Percentiles rank a stretch among this genome's conserved stretches.
phyloP scores from a whole-genome alignment of 2,113 vertebrate species.

The Xenotilapia leptura region DNA sequence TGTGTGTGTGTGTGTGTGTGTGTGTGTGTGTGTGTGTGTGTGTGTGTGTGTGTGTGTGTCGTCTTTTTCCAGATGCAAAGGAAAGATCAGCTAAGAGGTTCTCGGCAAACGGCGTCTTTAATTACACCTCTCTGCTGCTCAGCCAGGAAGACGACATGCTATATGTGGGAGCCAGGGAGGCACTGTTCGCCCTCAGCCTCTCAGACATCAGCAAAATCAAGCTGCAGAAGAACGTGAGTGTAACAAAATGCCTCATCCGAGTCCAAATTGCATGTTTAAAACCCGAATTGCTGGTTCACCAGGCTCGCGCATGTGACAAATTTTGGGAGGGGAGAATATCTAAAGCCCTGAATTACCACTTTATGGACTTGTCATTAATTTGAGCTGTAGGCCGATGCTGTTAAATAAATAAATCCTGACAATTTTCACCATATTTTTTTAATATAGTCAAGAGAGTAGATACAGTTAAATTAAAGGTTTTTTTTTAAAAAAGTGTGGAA shows the following conservation, averaged over 20 bases:
- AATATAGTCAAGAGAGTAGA: not conserved
- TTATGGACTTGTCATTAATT: not conserved
- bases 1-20: not conserved
- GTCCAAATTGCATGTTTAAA: not conserved
- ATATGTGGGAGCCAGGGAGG: constrained; percentile 85
- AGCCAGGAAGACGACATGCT: constrained; percentile 79
- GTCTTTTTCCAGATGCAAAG: constrained; percentile 57
- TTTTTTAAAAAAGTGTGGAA: not conserved
- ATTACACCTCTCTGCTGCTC: constrained; percentile 87
- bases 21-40: not conserved
- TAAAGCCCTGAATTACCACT: not conserved
- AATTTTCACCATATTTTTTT: not conserved
- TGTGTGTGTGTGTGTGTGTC: not conserved
- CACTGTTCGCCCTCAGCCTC: constrained; percentile 81
- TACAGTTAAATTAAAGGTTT: not conserved
- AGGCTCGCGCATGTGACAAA: not conserved
- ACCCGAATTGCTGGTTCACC: not conserved
- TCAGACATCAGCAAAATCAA: constrained; percentile 71
- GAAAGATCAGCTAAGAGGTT: constrained; percentile 79
- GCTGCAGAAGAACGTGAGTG: constrained; percentile 71
- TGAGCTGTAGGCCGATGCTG: not conserved
- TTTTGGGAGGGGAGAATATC: not conserved
- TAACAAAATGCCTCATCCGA: not conserved
- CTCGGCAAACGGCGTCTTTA: constrained; percentile 72
- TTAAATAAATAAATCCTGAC: not conserved